Base-by-base conservation (phyloP, 2,797 vertebrate genomes). In the Hippocampus kuda region DNA sequence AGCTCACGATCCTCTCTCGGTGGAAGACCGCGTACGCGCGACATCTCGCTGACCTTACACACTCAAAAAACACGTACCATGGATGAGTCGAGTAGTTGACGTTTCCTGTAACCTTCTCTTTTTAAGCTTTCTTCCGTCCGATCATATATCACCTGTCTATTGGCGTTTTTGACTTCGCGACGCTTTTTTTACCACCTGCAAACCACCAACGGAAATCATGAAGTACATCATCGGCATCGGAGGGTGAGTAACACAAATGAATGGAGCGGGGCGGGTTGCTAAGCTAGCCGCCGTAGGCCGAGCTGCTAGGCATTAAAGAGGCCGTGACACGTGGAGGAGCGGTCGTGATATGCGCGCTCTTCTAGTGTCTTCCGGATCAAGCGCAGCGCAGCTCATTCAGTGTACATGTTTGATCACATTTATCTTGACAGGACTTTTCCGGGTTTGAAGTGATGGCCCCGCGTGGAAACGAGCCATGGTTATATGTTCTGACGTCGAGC, bases 211-310 rank as follows among this genome's bases (percentile, higher is more conserved):
- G 76, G 69, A 61, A 26, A 77, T 53, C 83, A 94, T 94, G 94
- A 92, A 94, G 91, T 86, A 90, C 89, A 91, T 94, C 85, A 91
- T 94, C 82, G 93, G 94, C 81, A 92, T 94, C 75, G 93, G 93
- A 80, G 93, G 94, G 94, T 93, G 77, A 94, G 93, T 59, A 24
- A 16, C 54, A 48, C 3, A 13, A 42, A 54, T 70, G 68, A 70
- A 65, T 51, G 70, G 42, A 34, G 12, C 5, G 27, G 30, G 22
- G 34, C 44, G 5, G 24, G 5, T 57, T 26, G 66, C 65, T 64
- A 61, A 70, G 62, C 68, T 73, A 77, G 46, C 69, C 2, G 13
- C 72, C 15, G 15, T 68, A 56, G 69, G 51, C 26, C 1, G 0
- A 18, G 42, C 59, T 27, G 18, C 68, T 53, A 81, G 82, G 77